Percentiles rank a stretch among this genome's conserved stretches.
These are phyloP conservation scores for Dasyurus viverrinus DNA, from an alignment of 2,113 vertebrate species.

Conservation along the genomic window DNA sequence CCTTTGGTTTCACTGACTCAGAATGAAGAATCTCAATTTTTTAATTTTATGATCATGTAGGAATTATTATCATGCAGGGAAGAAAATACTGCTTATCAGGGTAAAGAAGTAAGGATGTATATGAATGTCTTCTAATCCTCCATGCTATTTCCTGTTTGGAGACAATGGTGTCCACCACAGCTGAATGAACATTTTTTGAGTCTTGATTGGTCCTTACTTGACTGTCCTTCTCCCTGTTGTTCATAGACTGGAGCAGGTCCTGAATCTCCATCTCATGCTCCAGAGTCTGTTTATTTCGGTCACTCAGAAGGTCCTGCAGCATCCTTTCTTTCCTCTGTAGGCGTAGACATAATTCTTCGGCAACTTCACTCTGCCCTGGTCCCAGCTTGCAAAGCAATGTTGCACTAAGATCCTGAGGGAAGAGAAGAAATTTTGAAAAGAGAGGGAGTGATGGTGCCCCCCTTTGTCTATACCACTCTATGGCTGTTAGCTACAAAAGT, in stretches of 20 bases:
- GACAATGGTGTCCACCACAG: accelerated
- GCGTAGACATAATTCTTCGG: slow-evolving; percentile 89
- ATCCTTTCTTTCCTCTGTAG: slow-evolving; percentile 92
- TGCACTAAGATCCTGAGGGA: slow-evolving; percentile 87
- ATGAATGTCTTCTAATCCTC: background rate
- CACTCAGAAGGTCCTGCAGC: slow-evolving; percentile 90
- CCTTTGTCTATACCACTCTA: background rate
- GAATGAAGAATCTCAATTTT: background rate
- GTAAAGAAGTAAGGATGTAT: background rate
- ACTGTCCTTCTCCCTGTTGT: slow-evolving; percentile 88
- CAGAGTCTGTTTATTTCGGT: slow-evolving; percentile 83
- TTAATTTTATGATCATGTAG: background rate
- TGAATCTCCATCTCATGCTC: slow-evolving; percentile 90
- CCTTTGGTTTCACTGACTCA: background rate
- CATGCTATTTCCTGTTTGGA: background rate
- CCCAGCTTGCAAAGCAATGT: slow-evolving; percentile 87
- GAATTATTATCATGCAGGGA: background rate
- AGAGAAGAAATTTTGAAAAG: background rate
- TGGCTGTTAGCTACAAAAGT: background rate
- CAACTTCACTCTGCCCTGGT: slow-evolving; percentile 82
- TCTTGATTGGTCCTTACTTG: slow-evolving; percentile 79
- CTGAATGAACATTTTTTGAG: accelerated
- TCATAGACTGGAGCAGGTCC: slow-evolving; percentile 86
- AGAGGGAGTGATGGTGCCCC: background rate
- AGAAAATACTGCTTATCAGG: background rate